phyloP scores from a whole-genome alignment of 1,140 invertebrate species.

The Pseudomyrmex sp. region DNA sequence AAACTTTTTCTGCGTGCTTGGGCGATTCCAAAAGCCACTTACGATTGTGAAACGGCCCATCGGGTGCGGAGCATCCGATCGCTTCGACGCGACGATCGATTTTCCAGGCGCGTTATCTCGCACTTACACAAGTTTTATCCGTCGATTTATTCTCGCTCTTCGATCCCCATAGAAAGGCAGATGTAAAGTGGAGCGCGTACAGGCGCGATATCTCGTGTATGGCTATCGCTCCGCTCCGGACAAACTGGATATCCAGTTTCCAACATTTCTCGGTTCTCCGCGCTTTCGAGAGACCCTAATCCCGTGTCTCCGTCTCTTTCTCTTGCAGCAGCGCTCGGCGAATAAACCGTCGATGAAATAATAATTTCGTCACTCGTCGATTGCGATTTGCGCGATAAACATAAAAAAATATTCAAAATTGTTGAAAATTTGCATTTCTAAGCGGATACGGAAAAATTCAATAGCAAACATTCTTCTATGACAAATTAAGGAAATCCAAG shows the following conservation, averaged over 20 bases:
- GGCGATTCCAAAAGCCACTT: slow-evolving; percentile 28
- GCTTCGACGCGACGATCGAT: slow-evolving; percentile 64
- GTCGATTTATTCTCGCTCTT: slow-evolving; percentile 66
- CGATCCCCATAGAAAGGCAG: slow-evolving; percentile 37
- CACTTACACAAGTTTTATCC: slow-evolving; percentile 64
- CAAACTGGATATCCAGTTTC: slow-evolving; percentile 76
- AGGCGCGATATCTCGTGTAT: slow-evolving; percentile 66
- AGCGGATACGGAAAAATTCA: too few species aligned
- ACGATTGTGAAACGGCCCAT: slow-evolving; percentile 62
- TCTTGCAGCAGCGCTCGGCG: slow-evolving; percentile 15
- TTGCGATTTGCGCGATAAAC: background rate
- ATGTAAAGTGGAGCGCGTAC: slow-evolving; percentile 70
- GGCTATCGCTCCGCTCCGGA: slow-evolving; percentile 69
- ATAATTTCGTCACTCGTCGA: slow-evolving; percentile 57
- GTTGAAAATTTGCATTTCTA: too few species aligned
- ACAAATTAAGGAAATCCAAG: too few species aligned
- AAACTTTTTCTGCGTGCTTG: background rate
- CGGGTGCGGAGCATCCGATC: slow-evolving; percentile 5
- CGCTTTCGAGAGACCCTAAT: slow-evolving; percentile 73
- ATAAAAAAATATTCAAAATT: too few species aligned
- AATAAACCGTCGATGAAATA: slow-evolving; percentile 58
- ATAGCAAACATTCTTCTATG: too few species aligned
- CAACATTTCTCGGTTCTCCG: slow-evolving; percentile 74
- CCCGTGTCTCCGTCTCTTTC: slow-evolving; percentile 23
- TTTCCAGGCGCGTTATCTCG: slow-evolving; percentile 57